Conservation (phyloP, 2,113 vertebrate genomes). For the Thomomys bottae region DNA sequence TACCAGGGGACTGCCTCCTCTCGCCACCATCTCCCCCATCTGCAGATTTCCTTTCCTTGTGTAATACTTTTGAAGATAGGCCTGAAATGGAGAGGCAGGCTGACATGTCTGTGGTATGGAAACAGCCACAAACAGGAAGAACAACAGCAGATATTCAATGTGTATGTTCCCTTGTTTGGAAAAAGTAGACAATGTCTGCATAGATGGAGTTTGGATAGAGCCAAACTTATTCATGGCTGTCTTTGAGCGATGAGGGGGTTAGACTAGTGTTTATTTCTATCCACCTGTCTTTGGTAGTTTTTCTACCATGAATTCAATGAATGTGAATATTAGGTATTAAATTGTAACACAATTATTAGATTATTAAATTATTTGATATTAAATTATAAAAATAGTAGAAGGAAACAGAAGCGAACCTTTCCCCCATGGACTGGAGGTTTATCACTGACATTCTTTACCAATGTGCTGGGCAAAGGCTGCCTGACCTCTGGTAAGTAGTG, state of each 20-base stretch:
- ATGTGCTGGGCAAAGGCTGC: not conserved
- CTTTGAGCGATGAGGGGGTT: not conserved
- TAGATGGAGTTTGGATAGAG: not conserved
- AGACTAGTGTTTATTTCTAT: not conserved
- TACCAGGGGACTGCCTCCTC: constrained; percentile 13
- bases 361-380: too few relatives aligned
- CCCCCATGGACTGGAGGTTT: not conserved
- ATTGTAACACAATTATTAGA: not conserved
- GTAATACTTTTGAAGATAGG: constrained; percentile 72
- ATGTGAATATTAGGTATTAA: not conserved
- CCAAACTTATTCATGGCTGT: not conserved
- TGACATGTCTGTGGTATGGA: not conserved
- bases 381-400: not conserved
- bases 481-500: not conserved
- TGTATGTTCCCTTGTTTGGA: not conserved
- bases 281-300: not conserved
- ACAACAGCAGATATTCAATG: not conserved
- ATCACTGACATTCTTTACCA: not conserved
- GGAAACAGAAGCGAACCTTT: not conserved
- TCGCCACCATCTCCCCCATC: constrained; percentile 55
- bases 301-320: not conserved
- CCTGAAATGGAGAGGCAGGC: constrained; percentile 61
- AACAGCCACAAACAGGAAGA: not conserved
- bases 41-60: constrained; percentile 57
- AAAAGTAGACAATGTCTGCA: not conserved